phyloP scores from a whole-genome alignment of 2,888 invertebrate genomes.

The Chaetogeoica ovagalla region DNA sequence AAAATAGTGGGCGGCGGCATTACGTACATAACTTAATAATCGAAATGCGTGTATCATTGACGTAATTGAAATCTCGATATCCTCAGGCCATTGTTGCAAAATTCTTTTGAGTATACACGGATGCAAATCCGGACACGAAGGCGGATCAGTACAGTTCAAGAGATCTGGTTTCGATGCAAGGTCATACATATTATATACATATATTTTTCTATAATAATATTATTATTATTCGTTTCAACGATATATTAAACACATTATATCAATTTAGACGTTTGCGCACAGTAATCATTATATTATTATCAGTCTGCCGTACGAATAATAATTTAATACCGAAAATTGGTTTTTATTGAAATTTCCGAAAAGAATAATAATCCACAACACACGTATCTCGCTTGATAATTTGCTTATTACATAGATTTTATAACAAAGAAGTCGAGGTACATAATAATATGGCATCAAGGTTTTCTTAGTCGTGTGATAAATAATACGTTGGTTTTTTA shows the following conservation, averaged over 20 bases:
- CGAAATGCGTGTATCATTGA: not conserved
- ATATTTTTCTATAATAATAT: constrained; percentile 10
- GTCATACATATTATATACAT: constrained; percentile 10
- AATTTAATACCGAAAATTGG: not conserved
- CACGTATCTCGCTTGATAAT: not conserved
- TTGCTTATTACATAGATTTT: not conserved
- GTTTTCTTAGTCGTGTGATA: not conserved
- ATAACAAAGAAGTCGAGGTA: not conserved
- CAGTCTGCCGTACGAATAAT: not conserved
- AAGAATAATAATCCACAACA: not conserved
- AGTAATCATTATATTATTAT: constrained; percentile 12
- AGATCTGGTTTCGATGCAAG: constrained; percentile 42
- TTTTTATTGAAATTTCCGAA: not conserved
- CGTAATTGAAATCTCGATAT: not conserved
- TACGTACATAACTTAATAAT: not conserved
- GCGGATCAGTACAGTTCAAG: constrained; percentile 38
- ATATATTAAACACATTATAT: not conserved
- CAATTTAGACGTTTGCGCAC: not conserved
- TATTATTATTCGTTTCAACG: not conserved
- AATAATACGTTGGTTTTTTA: not conserved
- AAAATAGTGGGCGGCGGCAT: not conserved
- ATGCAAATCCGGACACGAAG: constrained; percentile 39
- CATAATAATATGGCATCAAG: not conserved
- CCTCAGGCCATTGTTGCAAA: not conserved
- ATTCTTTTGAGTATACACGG: constrained; percentile 17